phyloP scores from a whole-genome alignment of 2,888 invertebrate species.

The Apodemia hepburni region DNA sequence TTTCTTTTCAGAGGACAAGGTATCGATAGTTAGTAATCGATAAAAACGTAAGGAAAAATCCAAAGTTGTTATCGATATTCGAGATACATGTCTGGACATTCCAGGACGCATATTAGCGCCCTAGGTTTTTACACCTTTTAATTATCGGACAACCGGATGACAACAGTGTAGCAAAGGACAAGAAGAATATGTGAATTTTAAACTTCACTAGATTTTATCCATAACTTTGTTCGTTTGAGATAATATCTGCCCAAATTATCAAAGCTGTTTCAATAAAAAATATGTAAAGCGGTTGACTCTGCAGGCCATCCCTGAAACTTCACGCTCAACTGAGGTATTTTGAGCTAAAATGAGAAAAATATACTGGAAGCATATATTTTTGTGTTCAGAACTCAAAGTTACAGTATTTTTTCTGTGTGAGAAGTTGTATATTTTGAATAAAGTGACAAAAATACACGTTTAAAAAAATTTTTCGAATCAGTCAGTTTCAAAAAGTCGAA shows the following conservation, averaged over 20 bases:
- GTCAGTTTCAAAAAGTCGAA: no score
- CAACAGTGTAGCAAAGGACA: slow-evolving; percentile 7
- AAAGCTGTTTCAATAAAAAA: no score
- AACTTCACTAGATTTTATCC: neutral
- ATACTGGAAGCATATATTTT: no score
- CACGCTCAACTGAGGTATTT: no score
- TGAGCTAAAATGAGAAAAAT: no score
- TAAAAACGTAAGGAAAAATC: neutral
- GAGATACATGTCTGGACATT: slow-evolving; percentile 10
- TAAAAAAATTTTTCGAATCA: no score
- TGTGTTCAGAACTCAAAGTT: no score
- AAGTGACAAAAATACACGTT: no score
- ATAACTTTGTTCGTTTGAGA: neutral
- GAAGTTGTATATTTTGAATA: no score
- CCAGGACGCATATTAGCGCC: slow-evolving; percentile 10
- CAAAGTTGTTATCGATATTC: slow-evolving; percentile 11
- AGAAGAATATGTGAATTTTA: slow-evolving; percentile 4
- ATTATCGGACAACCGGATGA: slow-evolving; percentile 6
- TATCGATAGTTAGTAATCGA: neutral
- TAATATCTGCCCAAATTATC: neutral
- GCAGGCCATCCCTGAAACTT: no score
- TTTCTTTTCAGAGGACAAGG: neutral
- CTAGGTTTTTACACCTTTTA: slow-evolving; percentile 15
- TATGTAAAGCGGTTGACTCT: no score
- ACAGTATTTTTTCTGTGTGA: no score